These are phyloP conservation scores for Apotomis capreana DNA, from an alignment of 2,888 invertebrate species.

Conservation along the genomic window DNA sequence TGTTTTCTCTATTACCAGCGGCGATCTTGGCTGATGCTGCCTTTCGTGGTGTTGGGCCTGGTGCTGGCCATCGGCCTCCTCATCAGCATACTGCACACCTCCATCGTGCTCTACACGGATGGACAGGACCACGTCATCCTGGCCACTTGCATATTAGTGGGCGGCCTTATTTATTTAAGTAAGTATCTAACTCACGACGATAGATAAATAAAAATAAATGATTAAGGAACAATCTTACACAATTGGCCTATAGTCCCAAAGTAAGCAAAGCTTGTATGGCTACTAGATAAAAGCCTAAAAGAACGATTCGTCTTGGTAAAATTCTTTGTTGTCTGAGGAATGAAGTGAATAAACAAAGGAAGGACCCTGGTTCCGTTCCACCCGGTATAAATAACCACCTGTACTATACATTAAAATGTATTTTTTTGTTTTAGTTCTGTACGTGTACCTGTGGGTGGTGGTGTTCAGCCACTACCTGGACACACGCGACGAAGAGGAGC, in stretches of 20 bases:
- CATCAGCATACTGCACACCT: constrained; percentile 91
- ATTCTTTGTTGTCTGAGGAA: too few species aligned
- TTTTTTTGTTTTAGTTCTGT: constrained; percentile 82
- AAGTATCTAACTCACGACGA: constrained; percentile 47
- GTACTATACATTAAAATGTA: too few species aligned
- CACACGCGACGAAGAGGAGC: constrained; percentile 87
- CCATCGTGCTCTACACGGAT: constrained; percentile 87
- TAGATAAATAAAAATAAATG: too few species aligned
- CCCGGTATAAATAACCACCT: too few species aligned
- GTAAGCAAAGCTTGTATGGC: too few species aligned
- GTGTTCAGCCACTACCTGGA: constrained; percentile 92
- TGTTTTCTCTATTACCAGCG: constrained; percentile 79
- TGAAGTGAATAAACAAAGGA: too few species aligned
- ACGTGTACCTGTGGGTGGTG: constrained; percentile 92
- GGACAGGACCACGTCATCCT: constrained; percentile 60
- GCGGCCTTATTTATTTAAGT: constrained; percentile 77
- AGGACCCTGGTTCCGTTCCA: too few species aligned
- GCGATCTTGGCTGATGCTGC: constrained; percentile 91
- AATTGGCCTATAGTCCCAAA: too few species aligned
- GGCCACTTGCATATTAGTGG: constrained; percentile 70
- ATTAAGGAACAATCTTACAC: too few species aligned
- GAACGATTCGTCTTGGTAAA: too few species aligned
- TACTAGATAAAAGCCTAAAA: too few species aligned
- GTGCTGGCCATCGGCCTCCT: constrained; percentile 90
- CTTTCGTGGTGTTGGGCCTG: constrained; percentile 92